Conservation (phyloP, 2,797 vertebrate genomes). For the Myotis vivesi region DNA sequence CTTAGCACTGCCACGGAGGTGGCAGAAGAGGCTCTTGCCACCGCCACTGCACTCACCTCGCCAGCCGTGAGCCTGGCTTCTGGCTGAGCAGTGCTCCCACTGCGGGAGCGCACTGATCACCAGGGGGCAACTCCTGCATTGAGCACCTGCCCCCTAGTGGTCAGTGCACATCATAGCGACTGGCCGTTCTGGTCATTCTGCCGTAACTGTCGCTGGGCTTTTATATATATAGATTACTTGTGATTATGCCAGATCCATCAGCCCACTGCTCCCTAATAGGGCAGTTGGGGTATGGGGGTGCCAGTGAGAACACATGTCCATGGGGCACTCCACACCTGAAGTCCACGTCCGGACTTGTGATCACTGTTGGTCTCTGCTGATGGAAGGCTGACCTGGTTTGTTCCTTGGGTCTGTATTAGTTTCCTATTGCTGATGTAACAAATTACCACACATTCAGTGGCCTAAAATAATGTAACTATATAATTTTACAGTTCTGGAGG, state of each 20-base stretch:
- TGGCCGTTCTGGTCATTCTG: too few relatives aligned
- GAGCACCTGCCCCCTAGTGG: too few relatives aligned
- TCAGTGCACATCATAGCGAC: too few relatives aligned
- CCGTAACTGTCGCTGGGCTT: too few relatives aligned
- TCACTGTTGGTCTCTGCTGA: not conserved
- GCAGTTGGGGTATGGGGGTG: rapidly evolving
- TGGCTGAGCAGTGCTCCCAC: too few relatives aligned
- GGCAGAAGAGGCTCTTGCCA: too few relatives aligned
- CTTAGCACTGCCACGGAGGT: too few relatives aligned
- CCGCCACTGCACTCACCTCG: too few relatives aligned
- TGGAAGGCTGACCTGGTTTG: not conserved
- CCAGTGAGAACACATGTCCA: rapidly evolving
- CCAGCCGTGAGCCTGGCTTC: too few relatives aligned
- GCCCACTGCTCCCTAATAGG: rapidly evolving
- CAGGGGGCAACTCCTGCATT: too few relatives aligned
- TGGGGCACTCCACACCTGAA: not conserved
- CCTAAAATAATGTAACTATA: not conserved
- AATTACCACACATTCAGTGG: not conserved
- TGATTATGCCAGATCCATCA: not conserved
- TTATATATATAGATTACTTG: not conserved
- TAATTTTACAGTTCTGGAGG: not conserved
- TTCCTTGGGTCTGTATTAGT: not conserved
- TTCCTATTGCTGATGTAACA: not conserved
- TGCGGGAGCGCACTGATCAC: too few relatives aligned
- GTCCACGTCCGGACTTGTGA: rapidly evolving